Percentiles rank a stretch among this genome's conserved stretches.
Evolutionary conservation across 2,888 invertebrate species (phyloP).

Genomic region (Megamerina dolium): DNA sequence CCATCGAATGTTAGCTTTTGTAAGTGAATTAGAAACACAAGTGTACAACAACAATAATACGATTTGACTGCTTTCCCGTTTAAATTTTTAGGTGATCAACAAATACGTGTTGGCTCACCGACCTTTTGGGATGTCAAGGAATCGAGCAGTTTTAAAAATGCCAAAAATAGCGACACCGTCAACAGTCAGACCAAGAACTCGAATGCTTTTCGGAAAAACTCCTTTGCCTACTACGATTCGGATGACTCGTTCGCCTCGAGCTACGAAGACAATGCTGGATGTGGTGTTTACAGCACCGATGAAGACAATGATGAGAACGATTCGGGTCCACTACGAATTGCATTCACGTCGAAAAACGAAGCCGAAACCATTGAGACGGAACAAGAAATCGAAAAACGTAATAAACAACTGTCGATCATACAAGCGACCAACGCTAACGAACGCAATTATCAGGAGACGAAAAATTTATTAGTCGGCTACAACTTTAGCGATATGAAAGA

Average conservation of each 20-base stretch:
- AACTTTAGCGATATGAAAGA: slow-evolving; percentile 30
- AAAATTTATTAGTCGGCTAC: slow-evolving; percentile 45
- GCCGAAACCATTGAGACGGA: slow-evolving; percentile 76
- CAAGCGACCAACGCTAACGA: slow-evolving; percentile 47
- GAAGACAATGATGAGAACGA: slow-evolving; percentile 38
- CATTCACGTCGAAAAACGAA: slow-evolving; percentile 77
- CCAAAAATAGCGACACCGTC: slow-evolving; percentile 5
- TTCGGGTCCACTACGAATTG: slow-evolving; percentile 63
- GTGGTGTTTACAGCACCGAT: slow-evolving; percentile 44
- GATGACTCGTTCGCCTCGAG: slow-evolving; percentile 56
- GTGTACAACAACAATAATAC: too few species aligned
- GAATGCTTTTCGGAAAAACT: slow-evolving; percentile 9
- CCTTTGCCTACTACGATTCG: slow-evolving; percentile 38
- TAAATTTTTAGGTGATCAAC: slow-evolving; percentile 34
- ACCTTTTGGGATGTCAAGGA: slow-evolving; percentile 45
- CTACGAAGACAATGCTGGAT: slow-evolving; percentile 46
- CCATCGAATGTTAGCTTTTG: slow-evolving; percentile 62
- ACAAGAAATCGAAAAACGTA: slow-evolving; percentile 47
- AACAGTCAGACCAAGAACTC: slow-evolving; percentile 1
- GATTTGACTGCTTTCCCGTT: neutral
- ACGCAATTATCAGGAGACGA: slow-evolving; percentile 45
- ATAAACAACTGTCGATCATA: slow-evolving; percentile 45
- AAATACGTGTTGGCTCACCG: slow-evolving; percentile 47
- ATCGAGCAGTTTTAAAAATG: slow-evolving; percentile 10
- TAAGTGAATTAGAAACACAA: too few species aligned